Evolutionary conservation across 2,113 vertebrate genomes (phyloP), one percentile per base, ranked within the genome.

Genomic region (Ptilorrhoa leucosticta): DNA sequence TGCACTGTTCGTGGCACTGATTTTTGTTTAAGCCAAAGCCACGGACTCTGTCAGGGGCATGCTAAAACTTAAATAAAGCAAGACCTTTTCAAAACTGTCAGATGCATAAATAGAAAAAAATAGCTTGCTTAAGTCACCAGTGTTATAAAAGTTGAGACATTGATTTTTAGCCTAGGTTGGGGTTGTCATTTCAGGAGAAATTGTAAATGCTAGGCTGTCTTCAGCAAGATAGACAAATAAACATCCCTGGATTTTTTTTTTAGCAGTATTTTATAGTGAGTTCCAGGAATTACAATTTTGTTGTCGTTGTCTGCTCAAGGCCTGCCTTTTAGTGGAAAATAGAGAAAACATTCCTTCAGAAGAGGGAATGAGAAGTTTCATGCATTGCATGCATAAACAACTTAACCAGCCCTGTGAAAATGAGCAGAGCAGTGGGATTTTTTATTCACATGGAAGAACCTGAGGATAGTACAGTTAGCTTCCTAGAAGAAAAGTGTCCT

Each of bases 51-150:
- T 68, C 23, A 58, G 40, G 26, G 22, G 19, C 8, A 17, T 42
- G 15, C 30, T 66, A 42, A 30, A 51, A 47, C 28, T 72, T 56
- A 35, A 53, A 68, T 86, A 51, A 71, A 27, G 10, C 12, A 80
- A 76, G 42, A 63, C 24, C n/a, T 63, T 68, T 80, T 87, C 31
- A 81, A 47, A 94, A 39, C 47, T 80, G 51, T 42, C 33, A 76
- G 47, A 18, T 71, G 42, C 40, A 35, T 76, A 28, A 12, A 26
- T 7, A 44, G 21, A 4, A 72, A 63, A 58, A 77, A 68, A 13
- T 0, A 60, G 12, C 12, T 71, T 20, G 33, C 27, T 33, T 53
- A 27, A 68, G 16, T 58, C 33, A 40, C 33, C 0, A 4, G 9
- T 54, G 22, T 64, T 78, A 7, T 2, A 26, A 30, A 30, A 73